Conservation (phyloP, 2,888 invertebrate genomes). For the Coelopa pilipes region DNA sequence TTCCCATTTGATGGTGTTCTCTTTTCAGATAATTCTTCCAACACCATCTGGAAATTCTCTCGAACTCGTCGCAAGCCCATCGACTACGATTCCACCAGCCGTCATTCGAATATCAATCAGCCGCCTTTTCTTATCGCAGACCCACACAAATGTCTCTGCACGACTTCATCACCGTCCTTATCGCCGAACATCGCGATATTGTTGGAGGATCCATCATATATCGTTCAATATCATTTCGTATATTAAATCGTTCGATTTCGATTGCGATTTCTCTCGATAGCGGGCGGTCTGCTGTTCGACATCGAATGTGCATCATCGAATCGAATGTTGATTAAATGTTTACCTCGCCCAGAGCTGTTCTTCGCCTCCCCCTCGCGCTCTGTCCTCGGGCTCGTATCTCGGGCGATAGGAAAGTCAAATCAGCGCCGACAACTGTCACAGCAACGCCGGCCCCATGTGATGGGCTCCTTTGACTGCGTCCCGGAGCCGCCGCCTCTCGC, state of each 20-base stretch:
- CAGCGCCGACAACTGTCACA: background rate
- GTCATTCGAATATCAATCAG: too few species aligned
- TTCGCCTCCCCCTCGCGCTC: background rate
- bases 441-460: background rate
- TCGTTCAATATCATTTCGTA: too few species aligned
- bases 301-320: constrained; percentile 31
- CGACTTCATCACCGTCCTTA: background rate
- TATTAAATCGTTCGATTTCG: too few species aligned
- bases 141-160: too few species aligned
- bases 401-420: constrained; percentile 3
- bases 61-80: too few species aligned
- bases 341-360: background rate
- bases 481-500: background rate
- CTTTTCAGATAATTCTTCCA: too few species aligned
- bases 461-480: constrained; percentile 22
- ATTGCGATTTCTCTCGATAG: too few species aligned
- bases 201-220: background rate
- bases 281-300: background rate
- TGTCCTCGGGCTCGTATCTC: background rate
- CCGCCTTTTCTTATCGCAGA: too few species aligned
- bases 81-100: too few species aligned
- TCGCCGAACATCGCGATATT: background rate
- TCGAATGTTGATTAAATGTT: constrained; percentile 26
- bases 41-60: too few species aligned
- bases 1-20: too few species aligned